A percentile compares a stretch with the other conserved stretches of the same genome.
Conservation (phyloP, 2,113 vertebrate species). For the Epinephelus fuscoguttatus region DNA sequence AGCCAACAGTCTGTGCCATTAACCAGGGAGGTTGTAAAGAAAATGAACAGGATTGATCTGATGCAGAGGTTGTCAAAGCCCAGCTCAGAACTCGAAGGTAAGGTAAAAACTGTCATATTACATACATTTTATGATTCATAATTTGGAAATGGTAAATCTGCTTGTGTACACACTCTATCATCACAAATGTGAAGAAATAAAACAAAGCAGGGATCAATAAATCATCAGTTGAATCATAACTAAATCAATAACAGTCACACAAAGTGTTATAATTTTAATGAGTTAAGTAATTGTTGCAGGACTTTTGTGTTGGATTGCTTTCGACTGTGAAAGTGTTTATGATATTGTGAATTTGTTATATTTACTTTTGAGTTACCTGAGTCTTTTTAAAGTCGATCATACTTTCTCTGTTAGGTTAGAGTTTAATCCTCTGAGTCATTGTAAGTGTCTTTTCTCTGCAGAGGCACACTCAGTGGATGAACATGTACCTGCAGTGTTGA, state of each 20-base stretch:
- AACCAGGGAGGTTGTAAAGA: neutral
- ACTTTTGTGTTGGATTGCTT: neutral
- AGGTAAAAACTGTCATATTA: neutral
- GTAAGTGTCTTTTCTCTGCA: neutral
- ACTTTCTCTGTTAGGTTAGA: neutral
- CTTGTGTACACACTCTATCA: no score
- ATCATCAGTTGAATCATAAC: neutral
- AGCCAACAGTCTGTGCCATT: neutral
- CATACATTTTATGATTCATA: no score
- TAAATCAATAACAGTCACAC: neutral
- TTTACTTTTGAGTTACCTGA: neutral
- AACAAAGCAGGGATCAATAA: neutral
- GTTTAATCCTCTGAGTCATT: no score
- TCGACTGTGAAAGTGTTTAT: no score
- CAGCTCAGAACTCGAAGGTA: conserved; percentile 3
- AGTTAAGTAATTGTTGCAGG: neutral
- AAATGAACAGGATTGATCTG: conserved; percentile 34
- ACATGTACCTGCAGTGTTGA: neutral
- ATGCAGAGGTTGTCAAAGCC: neutral
- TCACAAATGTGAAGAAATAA: no score
- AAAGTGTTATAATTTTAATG: no score
- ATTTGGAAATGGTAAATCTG: no score
- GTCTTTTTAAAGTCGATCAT: no score
- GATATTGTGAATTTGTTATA: neutral
- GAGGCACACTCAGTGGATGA: neutral